phyloP scores from a whole-genome alignment of 2,797 vertebrate species.

The Serranus cabrilla region DNA sequence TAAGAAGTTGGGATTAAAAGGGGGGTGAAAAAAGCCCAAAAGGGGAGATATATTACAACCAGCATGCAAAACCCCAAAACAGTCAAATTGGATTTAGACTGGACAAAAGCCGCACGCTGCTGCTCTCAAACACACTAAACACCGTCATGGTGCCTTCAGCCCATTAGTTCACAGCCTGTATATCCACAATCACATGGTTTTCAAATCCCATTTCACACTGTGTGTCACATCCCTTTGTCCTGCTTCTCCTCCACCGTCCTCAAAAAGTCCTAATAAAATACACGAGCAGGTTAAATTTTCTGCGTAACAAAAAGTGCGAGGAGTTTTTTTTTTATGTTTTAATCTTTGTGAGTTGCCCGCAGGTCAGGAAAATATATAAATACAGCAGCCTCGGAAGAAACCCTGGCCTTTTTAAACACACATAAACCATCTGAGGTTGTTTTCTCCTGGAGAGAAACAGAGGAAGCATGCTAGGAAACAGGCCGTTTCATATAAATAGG shows the following conservation, averaged over 20 bases:
- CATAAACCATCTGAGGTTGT: conserved; percentile 22
- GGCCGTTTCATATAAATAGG: neutral
- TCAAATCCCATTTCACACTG: conserved; percentile 80
- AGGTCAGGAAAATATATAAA: conserved; percentile 34
- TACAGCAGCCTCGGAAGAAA: conserved; percentile 21
- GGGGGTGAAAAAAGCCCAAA: conserved; percentile 41
- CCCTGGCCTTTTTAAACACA: conserved; percentile 29
- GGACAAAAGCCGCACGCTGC: conserved; percentile 64
- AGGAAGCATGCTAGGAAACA: no score
- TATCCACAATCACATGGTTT: conserved; percentile 66
- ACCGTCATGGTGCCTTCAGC: conserved; percentile 66
- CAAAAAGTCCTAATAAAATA: conserved; percentile 44
- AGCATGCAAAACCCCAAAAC: conserved; percentile 58
- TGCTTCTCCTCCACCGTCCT: conserved; percentile 31
- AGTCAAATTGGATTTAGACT: conserved; percentile 76
- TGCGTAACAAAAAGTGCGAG: neutral
- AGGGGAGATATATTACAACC: conserved; percentile 50
- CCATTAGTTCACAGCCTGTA: conserved; percentile 65
- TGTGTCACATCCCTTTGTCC: conserved; percentile 63
- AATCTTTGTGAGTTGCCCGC: conserved; percentile 4
- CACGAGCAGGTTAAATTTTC: conserved; percentile 26
- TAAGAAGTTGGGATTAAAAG: conserved; percentile 55
- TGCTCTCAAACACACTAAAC: conserved; percentile 57
- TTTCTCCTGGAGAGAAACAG: conserved; percentile 9
- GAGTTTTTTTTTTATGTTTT: conserved; percentile 26